Conservation (phyloP, 1,140 invertebrate genomes). For the Leucophenga varia region DNA sequence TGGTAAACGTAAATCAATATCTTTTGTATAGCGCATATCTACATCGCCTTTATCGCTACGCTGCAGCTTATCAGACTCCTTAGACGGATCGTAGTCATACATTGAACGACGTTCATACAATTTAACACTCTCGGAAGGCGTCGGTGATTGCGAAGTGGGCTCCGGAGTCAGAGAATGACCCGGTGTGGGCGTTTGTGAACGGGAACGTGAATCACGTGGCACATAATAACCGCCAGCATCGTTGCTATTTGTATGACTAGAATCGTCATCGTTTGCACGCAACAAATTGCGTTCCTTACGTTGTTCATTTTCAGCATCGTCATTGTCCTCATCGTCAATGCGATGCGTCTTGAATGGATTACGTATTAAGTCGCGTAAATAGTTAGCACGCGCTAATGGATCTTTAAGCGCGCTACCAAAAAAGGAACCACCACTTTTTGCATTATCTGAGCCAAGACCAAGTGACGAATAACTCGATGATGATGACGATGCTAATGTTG, state of each 20-base stretch:
- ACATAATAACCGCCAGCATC: slow-evolving; percentile 4
- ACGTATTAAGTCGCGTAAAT: slow-evolving; percentile 35
- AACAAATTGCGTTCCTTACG: no score
- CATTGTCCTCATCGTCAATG: slow-evolving; percentile 11
- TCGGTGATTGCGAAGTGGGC: slow-evolving; percentile 35
- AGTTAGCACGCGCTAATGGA: slow-evolving; percentile 21
- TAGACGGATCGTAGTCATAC: slow-evolving; percentile 34
- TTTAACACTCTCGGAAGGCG: slow-evolving; percentile 2
- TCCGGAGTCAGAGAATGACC: slow-evolving; percentile 21
- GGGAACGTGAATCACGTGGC: slow-evolving; percentile 22
- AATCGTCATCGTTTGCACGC: no score
- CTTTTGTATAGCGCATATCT: slow-evolving; percentile 47
- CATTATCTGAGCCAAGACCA: no score
- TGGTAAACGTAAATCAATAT: slow-evolving; percentile 74
- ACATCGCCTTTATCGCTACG: slow-evolving; percentile 15
- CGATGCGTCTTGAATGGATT: slow-evolving; percentile 35
- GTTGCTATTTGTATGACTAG: not conserved
- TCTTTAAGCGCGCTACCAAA: no score
- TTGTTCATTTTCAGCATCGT: no score
- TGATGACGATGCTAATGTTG: no score
- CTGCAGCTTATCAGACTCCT: slow-evolving; percentile 21
- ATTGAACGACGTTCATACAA: slow-evolving; percentile 35
- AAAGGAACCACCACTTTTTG: no score
- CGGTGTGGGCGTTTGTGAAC: slow-evolving; percentile 36
- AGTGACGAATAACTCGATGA: no score